These are phyloP conservation scores for Ciconia stormi DNA, from an alignment of 2,113 vertebrate genomes.

Conservation along the genomic window DNA sequence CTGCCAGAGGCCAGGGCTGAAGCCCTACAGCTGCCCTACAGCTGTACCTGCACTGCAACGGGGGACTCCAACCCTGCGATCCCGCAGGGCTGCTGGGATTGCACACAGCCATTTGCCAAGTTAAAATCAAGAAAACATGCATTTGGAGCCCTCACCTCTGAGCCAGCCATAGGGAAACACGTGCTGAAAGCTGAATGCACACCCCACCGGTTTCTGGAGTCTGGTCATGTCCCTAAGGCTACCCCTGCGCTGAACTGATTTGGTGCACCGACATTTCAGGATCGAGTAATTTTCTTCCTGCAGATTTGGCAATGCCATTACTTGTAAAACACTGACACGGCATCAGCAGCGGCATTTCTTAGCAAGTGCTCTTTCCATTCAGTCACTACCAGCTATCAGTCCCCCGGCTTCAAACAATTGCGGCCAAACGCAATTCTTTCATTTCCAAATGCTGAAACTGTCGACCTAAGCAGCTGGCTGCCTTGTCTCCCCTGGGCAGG, in stretches of 20 bases:
- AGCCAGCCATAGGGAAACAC: not conserved
- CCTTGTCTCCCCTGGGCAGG: conserved; percentile 3
- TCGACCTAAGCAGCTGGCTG: conserved; percentile 9
- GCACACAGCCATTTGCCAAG: not conserved
- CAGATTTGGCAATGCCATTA: not conserved
- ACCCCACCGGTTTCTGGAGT: not conserved
- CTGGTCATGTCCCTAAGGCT: not conserved
- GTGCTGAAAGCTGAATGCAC: not conserved
- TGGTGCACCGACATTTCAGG: not conserved
- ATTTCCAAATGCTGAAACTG: not conserved
- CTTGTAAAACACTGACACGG: not conserved
- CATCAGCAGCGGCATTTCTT: not conserved
- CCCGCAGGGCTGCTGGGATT: not conserved
- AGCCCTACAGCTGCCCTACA: not conserved
- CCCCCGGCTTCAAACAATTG: not conserved
- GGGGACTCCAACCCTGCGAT: accelerated
- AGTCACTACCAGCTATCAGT: not conserved
- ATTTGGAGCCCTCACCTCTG: not conserved
- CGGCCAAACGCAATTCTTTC: not conserved
- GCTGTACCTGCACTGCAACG: accelerated
- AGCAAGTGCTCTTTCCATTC: not conserved
- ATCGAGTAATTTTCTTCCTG: not conserved
- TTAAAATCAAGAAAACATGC: not conserved
- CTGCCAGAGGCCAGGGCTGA: not conserved
- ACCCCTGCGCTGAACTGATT: not conserved